These are phyloP conservation scores for Molorchus minor DNA, from an alignment of 2,888 invertebrate genomes.

Conservation along the genomic window DNA sequence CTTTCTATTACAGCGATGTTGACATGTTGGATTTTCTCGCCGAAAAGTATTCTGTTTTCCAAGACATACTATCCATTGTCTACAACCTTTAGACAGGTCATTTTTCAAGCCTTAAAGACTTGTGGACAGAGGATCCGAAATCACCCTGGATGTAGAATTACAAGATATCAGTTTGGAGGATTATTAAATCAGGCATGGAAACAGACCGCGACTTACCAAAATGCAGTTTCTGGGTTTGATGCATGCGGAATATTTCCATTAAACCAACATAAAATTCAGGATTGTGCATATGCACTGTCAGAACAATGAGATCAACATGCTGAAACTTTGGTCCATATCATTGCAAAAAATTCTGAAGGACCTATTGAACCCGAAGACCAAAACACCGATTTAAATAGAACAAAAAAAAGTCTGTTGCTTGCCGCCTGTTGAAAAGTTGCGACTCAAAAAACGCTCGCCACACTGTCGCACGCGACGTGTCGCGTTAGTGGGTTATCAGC, in stretches of 20 bases:
- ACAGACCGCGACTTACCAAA: background rate
- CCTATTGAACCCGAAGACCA: background rate
- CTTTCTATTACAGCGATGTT: slow-evolving; percentile 2
- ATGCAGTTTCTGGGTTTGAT: background rate
- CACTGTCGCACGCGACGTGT: too few relatives aligned
- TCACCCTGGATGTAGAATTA: background rate
- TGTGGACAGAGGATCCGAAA: background rate
- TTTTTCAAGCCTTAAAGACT: background rate
- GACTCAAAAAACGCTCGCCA: too few relatives aligned
- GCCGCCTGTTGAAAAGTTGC: too few relatives aligned
- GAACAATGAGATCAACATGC: background rate
- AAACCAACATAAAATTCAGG: background rate
- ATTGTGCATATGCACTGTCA: background rate
- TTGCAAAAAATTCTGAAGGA: background rate
- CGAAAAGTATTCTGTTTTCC: background rate
- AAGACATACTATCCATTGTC: background rate
- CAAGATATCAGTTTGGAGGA: background rate
- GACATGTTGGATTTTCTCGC: background rate
- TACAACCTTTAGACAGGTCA: background rate
- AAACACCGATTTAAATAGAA: background rate
- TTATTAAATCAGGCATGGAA: background rate
- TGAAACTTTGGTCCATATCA: background rate
- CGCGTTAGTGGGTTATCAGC: too few relatives aligned
- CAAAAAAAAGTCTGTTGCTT: too few relatives aligned
- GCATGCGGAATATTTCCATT: background rate